Evolutionary conservation across 2,888 invertebrate species (phyloP), one percentile per base, ranked within the genome.

Genomic region (Cheilosia scutellata): DNA sequence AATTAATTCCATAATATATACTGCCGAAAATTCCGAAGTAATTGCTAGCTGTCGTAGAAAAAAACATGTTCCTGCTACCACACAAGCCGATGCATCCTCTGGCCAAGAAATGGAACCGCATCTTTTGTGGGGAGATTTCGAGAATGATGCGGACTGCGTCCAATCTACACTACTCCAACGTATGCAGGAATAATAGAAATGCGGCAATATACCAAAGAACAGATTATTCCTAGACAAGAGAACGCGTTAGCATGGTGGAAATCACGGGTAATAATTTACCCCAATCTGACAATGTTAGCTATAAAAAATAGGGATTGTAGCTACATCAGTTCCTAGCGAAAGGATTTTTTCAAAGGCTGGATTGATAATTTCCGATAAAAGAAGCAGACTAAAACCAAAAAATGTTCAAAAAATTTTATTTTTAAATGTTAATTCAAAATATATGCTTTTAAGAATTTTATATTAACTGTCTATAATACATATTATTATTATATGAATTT

Each of bases 241-340:
- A 40, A 57, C 29, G 53, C 57, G 2, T 42, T 68, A 6, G 53
- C 53, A 31, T 68, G 44, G 68, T 66, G 70, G 49, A 70, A n/a
- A 16, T 13, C 13, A 11, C 29, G 70, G 13, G 40, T 57, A 57
- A 29, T 70, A 5, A 20, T 70, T 13, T 57, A 71, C 16, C 49
- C 58, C n/a, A 33, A 70, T 42, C 55, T 57, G 9, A 4, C 66
- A 37, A 16, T 42, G 16, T 42, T 66, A 53, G 37, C 53, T 27
- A 42, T 42, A 29, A 63, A 63, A 63, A 47, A 63, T 20, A 25
- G 40, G 31, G 42, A 49, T 40, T 6, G 51, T 42, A 51, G 68
- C 68, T 7, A 55, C 55, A 31, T 55, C 68, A 42, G 68, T 55
- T 51, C 68, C 55, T 51, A 37, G 49, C 5, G 66, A 51, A 51